A percentile compares a stretch with the other conserved stretches of the same genome.
Evolutionary conservation across 2,113 vertebrate genomes (phyloP).

Genomic region (Chinchilla lanigera): DNA sequence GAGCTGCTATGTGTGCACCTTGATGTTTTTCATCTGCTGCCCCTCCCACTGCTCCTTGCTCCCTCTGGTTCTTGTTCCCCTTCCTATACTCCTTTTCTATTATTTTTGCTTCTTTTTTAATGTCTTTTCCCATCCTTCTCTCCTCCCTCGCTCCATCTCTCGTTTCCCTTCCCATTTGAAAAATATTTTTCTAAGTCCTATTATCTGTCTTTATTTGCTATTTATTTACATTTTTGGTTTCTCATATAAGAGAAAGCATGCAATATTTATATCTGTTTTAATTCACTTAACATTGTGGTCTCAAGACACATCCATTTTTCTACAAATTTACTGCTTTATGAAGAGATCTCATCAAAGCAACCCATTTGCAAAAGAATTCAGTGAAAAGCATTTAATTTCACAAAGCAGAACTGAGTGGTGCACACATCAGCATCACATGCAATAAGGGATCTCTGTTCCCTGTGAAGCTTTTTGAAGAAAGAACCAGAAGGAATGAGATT

Average conservation of each 20-base stretch:
- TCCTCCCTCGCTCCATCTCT: not conserved
- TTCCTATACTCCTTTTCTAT: not conserved
- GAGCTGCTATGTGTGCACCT: not conserved
- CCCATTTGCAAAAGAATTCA: not conserved
- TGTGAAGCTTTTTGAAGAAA: not conserved
- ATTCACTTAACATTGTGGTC: not conserved
- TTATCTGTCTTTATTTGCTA: not conserved
- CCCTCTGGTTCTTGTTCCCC: not conserved
- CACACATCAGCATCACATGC: fast-evolving
- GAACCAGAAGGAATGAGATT: not conserved
- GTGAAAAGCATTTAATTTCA: not conserved
- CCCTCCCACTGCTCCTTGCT: not conserved
- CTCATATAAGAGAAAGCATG: not conserved
- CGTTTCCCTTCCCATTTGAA: not conserved
- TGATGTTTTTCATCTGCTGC: not conserved
- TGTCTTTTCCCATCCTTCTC: not conserved
- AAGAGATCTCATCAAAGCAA: not conserved
- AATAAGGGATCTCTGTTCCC: not conserved
- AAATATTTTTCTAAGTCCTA: not conserved
- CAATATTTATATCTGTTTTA: not conserved
- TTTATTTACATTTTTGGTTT: not conserved
- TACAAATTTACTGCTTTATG: not conserved
- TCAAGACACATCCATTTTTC: not conserved
- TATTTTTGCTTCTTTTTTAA: not conserved
- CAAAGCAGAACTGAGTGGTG: not conserved